phyloP scores from a whole-genome alignment of 2,797 vertebrate species.

The Epinephelus awoara region DNA sequence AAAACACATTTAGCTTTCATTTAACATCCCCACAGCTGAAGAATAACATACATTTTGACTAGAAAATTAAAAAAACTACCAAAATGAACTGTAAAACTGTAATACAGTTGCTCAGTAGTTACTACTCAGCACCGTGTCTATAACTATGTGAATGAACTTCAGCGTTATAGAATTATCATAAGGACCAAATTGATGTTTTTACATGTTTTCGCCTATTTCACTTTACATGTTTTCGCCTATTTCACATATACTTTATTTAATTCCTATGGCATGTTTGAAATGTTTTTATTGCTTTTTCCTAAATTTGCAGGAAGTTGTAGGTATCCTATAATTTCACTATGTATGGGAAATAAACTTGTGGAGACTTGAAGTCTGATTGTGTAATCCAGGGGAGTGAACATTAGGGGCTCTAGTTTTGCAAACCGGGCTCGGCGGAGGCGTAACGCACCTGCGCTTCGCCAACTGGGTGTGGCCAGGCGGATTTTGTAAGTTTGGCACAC shows the following conservation, averaged over 20 bases:
- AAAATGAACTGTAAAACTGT: conserved; percentile 25
- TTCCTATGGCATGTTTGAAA: neutral
- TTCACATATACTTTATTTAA: too few species aligned
- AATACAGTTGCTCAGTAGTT: conserved; percentile 49
- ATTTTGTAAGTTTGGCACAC: too few species aligned
- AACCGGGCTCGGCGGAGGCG: too few species aligned
- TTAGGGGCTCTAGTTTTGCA: neutral
- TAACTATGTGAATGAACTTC: too few species aligned
- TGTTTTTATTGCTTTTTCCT: neutral
- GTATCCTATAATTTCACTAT: neutral
- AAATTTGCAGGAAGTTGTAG: neutral
- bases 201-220: conserved; percentile 13
- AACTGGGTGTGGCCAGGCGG: too few species aligned
- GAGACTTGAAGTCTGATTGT: neutral
- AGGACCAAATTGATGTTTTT: neutral
- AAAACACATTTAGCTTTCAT: neutral
- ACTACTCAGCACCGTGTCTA: conserved; percentile 53
- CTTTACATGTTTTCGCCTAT: too few species aligned
- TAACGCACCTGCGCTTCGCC: too few species aligned
- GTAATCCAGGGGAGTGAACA: conserved; percentile 9
- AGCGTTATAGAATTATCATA: conserved; percentile 14
- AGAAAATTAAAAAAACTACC: neutral
- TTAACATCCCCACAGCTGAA: neutral
- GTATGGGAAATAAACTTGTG: neutral
- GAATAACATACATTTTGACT: neutral